Evolutionary conservation across 2,888 invertebrate genomes (phyloP).

Genomic region (Caenorhabditis imperialis): DNA sequence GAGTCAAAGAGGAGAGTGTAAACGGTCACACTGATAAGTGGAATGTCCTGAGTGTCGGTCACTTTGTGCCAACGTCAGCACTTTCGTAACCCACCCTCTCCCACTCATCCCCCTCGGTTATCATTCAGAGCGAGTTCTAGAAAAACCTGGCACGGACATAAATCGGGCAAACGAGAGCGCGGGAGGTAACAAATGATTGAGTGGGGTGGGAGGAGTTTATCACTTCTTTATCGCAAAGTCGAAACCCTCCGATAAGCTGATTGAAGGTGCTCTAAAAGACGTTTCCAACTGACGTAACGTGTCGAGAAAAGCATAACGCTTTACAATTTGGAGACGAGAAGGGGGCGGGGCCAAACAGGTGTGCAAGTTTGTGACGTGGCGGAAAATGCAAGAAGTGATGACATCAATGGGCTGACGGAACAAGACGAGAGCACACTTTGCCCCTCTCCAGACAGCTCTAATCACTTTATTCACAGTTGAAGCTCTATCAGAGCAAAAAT

Average conservation of each 20-base stretch:
- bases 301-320: conserved; percentile 43
- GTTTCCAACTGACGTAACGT: conserved; percentile 44
- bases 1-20: conserved; percentile 5
- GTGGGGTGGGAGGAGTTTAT: conserved; percentile 12
- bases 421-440: conserved; percentile 7
- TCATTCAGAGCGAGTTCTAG: conserved; percentile 22
- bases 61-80: conserved; percentile 39
- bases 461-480: no score
- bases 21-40: conserved; percentile 44
- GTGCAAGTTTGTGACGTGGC: conserved; percentile 29
- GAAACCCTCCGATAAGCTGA: conserved; percentile 47
- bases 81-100: conserved; percentile 15
- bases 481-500: no score
- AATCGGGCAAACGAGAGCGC: conserved; percentile 8
- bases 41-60: conserved; percentile 14
- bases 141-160: conserved; percentile 9
- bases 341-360: conserved; percentile 27
- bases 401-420: conserved; percentile 7
- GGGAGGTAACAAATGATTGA: not conserved
- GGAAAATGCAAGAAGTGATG: conserved; percentile 34
- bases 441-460: not conserved
- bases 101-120: conserved; percentile 13
- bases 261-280: conserved; percentile 43
- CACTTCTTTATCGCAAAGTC: not conserved
- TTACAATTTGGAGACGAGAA: conserved; percentile 26